Percentiles rank a stretch among this genome's conserved stretches.
Evolutionary conservation across 92 coral and sea anemone genomes (phyloP).

Genomic region (Heteractis magnifica): DNA sequence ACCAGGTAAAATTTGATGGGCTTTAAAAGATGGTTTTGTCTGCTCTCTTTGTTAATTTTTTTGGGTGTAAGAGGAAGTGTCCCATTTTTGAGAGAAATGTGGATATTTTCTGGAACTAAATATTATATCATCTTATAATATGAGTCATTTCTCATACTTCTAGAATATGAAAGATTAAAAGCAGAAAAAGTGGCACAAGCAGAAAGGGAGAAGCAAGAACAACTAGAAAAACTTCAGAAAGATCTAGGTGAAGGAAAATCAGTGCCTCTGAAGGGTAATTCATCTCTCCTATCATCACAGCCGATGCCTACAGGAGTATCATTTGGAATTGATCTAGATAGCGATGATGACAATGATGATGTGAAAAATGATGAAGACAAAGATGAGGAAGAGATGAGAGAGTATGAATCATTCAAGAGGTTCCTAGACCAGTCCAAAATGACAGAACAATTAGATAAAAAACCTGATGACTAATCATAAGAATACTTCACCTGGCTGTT

Average conservation of each 20-base stretch:
- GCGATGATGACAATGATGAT: conserved; percentile 66
- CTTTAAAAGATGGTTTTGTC: too few relatives aligned
- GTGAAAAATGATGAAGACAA: conserved; percentile 25
- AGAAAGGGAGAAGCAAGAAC: conserved; percentile 61
- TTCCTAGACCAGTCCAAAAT: conserved; percentile 62
- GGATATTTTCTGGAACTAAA: too few relatives aligned
- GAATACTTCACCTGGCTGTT: neutral
- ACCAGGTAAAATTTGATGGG: conserved; percentile 64
- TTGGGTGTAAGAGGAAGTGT: too few relatives aligned
- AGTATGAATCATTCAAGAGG: conserved; percentile 83
- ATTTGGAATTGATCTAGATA: conserved; percentile 70
- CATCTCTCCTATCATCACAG: conserved; percentile 29
- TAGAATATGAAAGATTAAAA: conserved; percentile 89
- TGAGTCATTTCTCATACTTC: neutral
- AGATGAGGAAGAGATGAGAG: conserved; percentile 79
- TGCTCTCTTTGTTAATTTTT: too few relatives aligned
- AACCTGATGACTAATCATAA: conserved; percentile 10
- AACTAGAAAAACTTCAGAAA: conserved; percentile 71
- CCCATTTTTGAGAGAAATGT: too few relatives aligned
- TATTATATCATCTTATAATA: too few relatives aligned
- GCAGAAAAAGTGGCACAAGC: conserved; percentile 59
- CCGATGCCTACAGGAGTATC: conserved; percentile 55
- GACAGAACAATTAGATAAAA: conserved; percentile 12
- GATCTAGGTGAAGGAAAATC: conserved; percentile 86
- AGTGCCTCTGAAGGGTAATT: conserved; percentile 64